These are phyloP conservation scores for Bos javanicus DNA, from an alignment of 2,113 vertebrate species.

Conservation along the genomic window DNA sequence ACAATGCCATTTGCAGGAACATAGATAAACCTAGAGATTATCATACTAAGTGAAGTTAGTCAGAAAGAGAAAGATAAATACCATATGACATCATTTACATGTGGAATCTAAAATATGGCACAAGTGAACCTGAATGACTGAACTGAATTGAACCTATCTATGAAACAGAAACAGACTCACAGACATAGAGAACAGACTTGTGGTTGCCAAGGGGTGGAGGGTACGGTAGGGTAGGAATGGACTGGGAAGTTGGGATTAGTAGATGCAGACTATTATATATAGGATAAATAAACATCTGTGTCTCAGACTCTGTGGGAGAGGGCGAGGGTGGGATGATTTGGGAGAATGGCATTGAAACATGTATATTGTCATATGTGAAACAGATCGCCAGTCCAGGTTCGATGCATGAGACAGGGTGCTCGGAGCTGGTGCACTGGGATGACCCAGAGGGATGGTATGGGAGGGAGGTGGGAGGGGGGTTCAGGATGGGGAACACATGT, in stretches of 20 bases:
- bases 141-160: not conserved
- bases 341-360: no score
- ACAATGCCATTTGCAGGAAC: not conserved
- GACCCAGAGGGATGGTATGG: no score
- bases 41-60: not conserved
- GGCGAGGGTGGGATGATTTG: no score
- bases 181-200: not conserved
- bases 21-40: not conserved
- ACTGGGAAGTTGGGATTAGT: not conserved
- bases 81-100: not conserved
- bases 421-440: no score
- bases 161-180: not conserved
- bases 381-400: no score
- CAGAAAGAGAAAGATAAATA: not conserved
- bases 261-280: not conserved
- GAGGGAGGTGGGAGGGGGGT: no score
- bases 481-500: no score
- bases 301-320: no score
- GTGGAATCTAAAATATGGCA: not conserved
- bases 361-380: no score
- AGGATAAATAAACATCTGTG: not conserved
- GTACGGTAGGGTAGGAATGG: not conserved
- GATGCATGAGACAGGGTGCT: no score
- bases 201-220: not conserved
- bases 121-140: not conserved